Evolutionary conservation across 2,113 vertebrate genomes (phyloP), one percentile per base, ranked within the genome.

Genomic region (Phalacrocorax aristotelis): DNA sequence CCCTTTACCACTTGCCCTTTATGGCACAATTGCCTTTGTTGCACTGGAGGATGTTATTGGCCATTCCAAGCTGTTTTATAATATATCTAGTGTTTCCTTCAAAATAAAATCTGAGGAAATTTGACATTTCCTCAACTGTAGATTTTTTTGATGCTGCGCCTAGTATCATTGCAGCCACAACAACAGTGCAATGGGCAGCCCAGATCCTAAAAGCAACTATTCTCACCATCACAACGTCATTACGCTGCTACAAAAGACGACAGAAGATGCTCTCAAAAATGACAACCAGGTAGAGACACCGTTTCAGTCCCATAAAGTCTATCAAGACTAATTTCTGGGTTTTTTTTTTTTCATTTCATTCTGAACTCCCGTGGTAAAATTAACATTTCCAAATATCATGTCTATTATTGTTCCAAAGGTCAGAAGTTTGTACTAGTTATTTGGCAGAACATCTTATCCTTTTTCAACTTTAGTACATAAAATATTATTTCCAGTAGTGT

Each of bases 381-480:
- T 38, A 89, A 36, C 49, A 15, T 83, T 74, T 70, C 49, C 58
- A 85, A 84, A 66, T 22, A 77, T 7, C 52, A 5, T 3, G 9
- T 46, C 42, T 95, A 3, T 88, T 92, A 48, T 55, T 78, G 26
- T 69, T 90, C 38, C 78, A 61, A 62, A 90, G 89, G 87, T 94
- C 95, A 87, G 80, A 54, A 61, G 70, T 86, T 76, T 83, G 70
- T 84, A 17, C 54, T 15, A 23, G 72, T 80, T 75, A 11, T 65
- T 94, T 92, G 57, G 54, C 87, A 97, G 90, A 69, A 94, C 90
- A 94, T 8, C 6, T 69, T 90, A 82, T 74, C 83, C 87, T 91
- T 81, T 86, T 87, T 80, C 66, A 92, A 69, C 51, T 94, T 65
- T 1, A 57, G 80, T 48, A 87, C 81, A 64, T 85, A 65, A 83